phyloP scores from a whole-genome alignment of 2,113 vertebrate species.

The Gobio gobio region DNA sequence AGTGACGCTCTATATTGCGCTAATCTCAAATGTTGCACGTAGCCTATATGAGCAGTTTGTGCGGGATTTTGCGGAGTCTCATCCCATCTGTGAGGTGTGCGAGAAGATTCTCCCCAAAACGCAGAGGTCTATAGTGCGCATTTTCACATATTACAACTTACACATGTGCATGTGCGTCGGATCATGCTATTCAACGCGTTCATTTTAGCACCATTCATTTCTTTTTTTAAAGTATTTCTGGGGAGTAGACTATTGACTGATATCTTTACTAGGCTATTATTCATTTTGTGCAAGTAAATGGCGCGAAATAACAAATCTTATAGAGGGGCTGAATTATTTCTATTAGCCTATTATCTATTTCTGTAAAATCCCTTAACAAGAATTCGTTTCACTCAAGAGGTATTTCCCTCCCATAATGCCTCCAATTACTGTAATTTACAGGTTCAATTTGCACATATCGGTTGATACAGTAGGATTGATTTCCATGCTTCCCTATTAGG shows the following conservation, averaged over 20 bases:
- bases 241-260: not conserved
- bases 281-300: not conserved
- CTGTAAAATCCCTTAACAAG: not conserved
- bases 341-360: not conserved
- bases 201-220: not conserved
- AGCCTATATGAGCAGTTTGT: constrained; percentile 34
- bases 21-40: not conserved
- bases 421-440: not conserved
- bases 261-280: not conserved
- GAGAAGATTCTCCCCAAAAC: constrained; percentile 30
- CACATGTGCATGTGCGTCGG: not conserved
- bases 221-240: not conserved
- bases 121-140: constrained; percentile 16
- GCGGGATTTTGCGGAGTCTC: constrained; percentile 42
- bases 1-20: not conserved
- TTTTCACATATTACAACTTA: constrained; percentile 8
- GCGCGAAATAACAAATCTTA: not conserved
- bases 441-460: not conserved
- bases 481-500: not conserved
- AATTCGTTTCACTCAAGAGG: not conserved
- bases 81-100: constrained; percentile 19
- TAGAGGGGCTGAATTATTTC: not conserved
- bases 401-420: not conserved
- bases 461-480: not conserved
- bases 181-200: not conserved